Conservation (phyloP, 2,888 invertebrate genomes). For the Hymenopus coronatus region DNA sequence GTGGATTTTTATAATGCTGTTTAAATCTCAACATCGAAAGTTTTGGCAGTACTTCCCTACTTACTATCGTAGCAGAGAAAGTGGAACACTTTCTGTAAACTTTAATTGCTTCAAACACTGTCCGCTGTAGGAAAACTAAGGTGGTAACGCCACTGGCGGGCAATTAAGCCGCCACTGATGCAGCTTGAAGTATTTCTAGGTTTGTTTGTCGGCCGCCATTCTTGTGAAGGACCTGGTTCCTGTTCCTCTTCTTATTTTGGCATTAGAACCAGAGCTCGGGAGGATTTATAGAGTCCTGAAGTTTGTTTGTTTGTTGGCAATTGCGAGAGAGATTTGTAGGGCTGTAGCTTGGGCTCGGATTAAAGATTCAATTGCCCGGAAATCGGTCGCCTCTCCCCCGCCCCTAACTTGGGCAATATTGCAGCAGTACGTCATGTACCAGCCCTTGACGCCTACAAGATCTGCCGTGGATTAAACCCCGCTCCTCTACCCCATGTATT, state of each 20-base stretch:
- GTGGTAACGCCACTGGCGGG: background rate
- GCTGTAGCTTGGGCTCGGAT: background rate
- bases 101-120: too few species aligned
- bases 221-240: background rate
- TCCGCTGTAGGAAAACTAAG: too few species aligned
- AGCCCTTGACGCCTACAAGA: background rate
- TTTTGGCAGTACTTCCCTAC: too few species aligned
- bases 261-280: background rate
- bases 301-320: conserved; percentile 3
- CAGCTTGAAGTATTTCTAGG: too few species aligned
- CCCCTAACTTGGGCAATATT: conserved; percentile 7
- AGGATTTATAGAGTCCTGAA: background rate
- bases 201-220: background rate
- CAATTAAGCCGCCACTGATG: background rate
- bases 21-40: too few species aligned
- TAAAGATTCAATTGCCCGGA: conserved; percentile 14
- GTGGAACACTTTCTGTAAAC: too few species aligned
- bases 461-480: background rate
- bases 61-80: too few species aligned
- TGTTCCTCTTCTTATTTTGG: background rate
- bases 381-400: background rate
- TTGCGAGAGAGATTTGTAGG: conserved; percentile 2
- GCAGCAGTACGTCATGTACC: background rate
- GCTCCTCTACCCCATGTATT: background rate
- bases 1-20: too few species aligned